Evolutionary conservation across 1,140 invertebrate genomes (phyloP).

Genomic region (Papilio polyxenes): DNA sequence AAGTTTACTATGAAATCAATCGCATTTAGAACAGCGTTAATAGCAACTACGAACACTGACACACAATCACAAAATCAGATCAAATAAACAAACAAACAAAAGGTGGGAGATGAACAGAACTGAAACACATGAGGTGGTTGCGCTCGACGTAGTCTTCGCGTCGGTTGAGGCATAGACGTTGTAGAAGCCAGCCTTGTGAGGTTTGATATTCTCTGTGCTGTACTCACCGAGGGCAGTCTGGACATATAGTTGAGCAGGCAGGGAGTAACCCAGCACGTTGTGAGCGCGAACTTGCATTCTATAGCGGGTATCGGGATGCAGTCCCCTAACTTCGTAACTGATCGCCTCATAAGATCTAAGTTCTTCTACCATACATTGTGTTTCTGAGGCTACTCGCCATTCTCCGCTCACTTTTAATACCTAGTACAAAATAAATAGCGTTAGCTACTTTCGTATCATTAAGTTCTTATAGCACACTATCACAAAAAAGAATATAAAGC

Average conservation of each 20-base stretch:
- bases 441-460: neutral
- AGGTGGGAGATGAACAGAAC: conserved; percentile 52
- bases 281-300: conserved; percentile 90
- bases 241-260: conserved; percentile 87
- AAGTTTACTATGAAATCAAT: conserved; percentile 42
- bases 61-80: conserved; percentile 59
- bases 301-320: conserved; percentile 90
- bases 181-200: conserved; percentile 76
- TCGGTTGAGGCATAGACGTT: conserved; percentile 75
- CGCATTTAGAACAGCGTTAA: conserved; percentile 34
- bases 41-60: conserved; percentile 40
- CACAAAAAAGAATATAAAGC: conserved; percentile 47
- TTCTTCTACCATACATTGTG: conserved; percentile 82
- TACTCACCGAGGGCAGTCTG: conserved; percentile 93
- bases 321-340: conserved; percentile 83
- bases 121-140: conserved; percentile 53
- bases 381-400: conserved; percentile 82
- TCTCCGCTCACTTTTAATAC: conserved; percentile 82
- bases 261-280: conserved; percentile 90
- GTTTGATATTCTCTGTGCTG: conserved; percentile 71
- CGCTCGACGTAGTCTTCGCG: conserved; percentile 57
- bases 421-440: conserved; percentile 60
- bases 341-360: conserved; percentile 82
- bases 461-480: conserved; percentile 16
- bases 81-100: conserved; percentile 54